Evolutionary conservation across 2,113 vertebrate genomes (phyloP), one percentile per base, ranked within the genome.

Genomic region (Gadus macrocephalus): DNA sequence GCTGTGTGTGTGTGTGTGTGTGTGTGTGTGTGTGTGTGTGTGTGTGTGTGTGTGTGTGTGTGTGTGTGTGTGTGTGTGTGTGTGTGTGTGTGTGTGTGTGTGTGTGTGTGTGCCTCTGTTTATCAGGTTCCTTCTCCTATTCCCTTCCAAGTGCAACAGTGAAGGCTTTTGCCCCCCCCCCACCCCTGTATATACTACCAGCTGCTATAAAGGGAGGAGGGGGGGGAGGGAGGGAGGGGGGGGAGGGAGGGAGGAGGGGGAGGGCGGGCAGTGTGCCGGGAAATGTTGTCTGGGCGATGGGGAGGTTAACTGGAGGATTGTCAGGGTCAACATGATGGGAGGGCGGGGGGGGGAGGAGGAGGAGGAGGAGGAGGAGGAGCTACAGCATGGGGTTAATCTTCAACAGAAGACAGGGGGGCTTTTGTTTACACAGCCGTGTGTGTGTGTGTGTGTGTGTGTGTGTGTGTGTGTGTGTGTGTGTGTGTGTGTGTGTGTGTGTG

Each of bases 351-450:
- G 64, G 61, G 20, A 1, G 61, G 61, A 12, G 16, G 15, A 58
- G 62, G 62, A 61, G 61, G 20, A 20, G 61, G 20, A 3, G 31
- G 31, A 20, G 61, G 68, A 61, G 74, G 68, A n/a, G 64, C 76
- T 81, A 76, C 74, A 78, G 85, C 81, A 78, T 88, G 85, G 75
- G 81, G 71, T 83, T 90, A 91, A 91, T 87, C 84, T 86, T 79
- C 64, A 25, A 64, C 74, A 71, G 82, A 86, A 82, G 81, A 91
- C 88, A 91, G 88, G 68, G 61, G 78, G 71, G 66, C 76, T 82
- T 86, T 90, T 92, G 90, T 92, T 87, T 83, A 80, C 80, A 64
- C 55, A 79, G 63, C 64, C 59, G 49, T 70, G 74, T 77, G 76
- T 49, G 78, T 73, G 74, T 76, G 42, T 31, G 28, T 66, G 67